Conservation (phyloP, 2,113 vertebrate genomes). For the Actenoides hombroni region DNA sequence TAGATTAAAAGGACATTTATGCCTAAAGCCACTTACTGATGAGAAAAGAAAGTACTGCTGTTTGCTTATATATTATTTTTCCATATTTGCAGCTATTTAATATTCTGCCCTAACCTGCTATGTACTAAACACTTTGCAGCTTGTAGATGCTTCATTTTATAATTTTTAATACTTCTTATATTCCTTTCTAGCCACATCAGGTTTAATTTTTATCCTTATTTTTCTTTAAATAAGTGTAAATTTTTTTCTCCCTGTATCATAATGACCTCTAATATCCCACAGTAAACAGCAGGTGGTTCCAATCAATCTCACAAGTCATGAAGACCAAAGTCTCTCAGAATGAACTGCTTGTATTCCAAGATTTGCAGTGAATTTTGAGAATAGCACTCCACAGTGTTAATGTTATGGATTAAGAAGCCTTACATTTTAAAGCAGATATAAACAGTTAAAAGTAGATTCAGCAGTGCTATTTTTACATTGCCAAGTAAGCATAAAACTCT, state of each 20-base stretch:
- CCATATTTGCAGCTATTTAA: neutral
- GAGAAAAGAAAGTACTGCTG: neutral
- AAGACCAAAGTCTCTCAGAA: neutral
- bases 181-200: neutral
- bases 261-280: neutral
- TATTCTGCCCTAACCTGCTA: neutral
- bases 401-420: neutral
- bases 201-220: neutral
- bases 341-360: neutral
- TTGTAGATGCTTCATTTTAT: neutral
- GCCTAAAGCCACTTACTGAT: neutral
- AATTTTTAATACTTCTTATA: neutral
- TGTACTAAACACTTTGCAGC: neutral
- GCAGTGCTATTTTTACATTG: constrained; percentile 26
- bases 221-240: neutral
- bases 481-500: constrained; percentile 19
- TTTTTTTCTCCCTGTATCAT: neutral
- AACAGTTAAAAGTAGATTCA: constrained; percentile 19
- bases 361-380: neutral
- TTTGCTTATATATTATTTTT: neutral
- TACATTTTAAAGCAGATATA: neutral
- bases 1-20: neutral
- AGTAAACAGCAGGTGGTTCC: neutral
- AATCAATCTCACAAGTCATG: neutral
- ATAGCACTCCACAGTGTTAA: neutral